These are phyloP conservation scores for Chaetoderma sp. DNA, from an alignment of 2,888 invertebrate genomes.

Conservation along the genomic window DNA sequence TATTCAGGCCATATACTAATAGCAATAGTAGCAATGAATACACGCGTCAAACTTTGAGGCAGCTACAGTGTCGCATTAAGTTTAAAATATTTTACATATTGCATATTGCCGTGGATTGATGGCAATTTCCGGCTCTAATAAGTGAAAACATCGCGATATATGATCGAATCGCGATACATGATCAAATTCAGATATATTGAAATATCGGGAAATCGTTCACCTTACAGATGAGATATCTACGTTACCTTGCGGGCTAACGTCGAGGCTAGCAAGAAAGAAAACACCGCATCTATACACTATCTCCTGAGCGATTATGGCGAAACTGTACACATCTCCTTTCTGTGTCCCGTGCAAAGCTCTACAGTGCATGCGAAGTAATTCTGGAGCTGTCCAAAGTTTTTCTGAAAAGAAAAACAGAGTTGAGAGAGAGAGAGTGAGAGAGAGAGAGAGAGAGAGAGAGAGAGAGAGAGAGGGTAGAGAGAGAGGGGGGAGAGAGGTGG, in stretches of 20 bases:
- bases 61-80: too few species aligned
- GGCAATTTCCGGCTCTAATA: too few species aligned
- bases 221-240: too few species aligned
- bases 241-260: slow-evolving; percentile 45
- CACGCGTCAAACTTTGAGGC: too few species aligned
- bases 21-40: too few species aligned
- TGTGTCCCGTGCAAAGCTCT: slow-evolving; percentile 38
- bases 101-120: too few species aligned
- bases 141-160: too few species aligned
- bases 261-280: slow-evolving; percentile 48
- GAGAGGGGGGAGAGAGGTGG: neutral
- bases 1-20: too few species aligned
- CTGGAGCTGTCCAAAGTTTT: slow-evolving; percentile 88
- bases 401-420: slow-evolving; percentile 30
- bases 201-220: too few species aligned
- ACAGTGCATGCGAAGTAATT: slow-evolving; percentile 76
- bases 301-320: slow-evolving; percentile 88
- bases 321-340: slow-evolving; percentile 79
- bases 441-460: slow-evolving; percentile 1
- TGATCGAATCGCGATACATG: too few species aligned
- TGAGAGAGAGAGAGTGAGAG: neutral
- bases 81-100: too few species aligned
- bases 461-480: neutral
- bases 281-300: slow-evolving; percentile 74
- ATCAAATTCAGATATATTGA: too few species aligned